phyloP scores from a whole-genome alignment of 2,888 invertebrate species.

The Zygaena filipendulae region DNA sequence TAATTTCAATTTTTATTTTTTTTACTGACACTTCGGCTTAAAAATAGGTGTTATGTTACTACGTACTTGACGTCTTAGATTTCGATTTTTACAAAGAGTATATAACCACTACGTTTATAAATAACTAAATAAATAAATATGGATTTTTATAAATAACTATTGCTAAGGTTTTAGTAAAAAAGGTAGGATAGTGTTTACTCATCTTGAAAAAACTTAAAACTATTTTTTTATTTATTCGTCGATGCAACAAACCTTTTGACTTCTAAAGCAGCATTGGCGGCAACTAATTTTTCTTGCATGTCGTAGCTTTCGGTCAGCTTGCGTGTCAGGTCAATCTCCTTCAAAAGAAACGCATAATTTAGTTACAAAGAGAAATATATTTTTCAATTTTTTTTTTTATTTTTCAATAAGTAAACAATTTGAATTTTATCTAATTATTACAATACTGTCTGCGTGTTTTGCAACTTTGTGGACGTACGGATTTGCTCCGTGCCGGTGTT shows the following conservation, averaged over 20 bases:
- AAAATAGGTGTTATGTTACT: too few relatives aligned
- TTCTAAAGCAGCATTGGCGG: constrained; percentile 75
- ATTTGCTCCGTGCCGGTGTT: constrained; percentile 35
- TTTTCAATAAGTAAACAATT: too few relatives aligned
- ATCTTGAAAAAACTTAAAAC: too few relatives aligned
- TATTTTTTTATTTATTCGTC: too few relatives aligned
- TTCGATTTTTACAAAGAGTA: too few relatives aligned
- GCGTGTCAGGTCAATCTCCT: constrained; percentile 60
- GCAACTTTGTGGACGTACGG: constrained; percentile 36
- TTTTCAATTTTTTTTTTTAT: constrained; percentile 20
- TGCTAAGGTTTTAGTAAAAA: too few relatives aligned
- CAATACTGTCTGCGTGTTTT: constrained; percentile 12
- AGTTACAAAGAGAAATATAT: constrained; percentile 19
- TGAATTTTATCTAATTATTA: constrained; percentile 5
- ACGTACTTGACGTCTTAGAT: too few relatives aligned
- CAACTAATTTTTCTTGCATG: constrained; percentile 74
- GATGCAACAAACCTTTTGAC: constrained; percentile 73
- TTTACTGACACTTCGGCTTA: too few relatives aligned
- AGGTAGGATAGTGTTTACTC: too few relatives aligned
- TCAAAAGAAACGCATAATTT: constrained; percentile 24
- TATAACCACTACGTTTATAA: too few relatives aligned
- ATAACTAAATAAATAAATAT: too few relatives aligned
- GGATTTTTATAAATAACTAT: too few relatives aligned
- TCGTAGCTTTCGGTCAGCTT: constrained; percentile 72
- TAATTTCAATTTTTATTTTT: not conserved